Conservation (phyloP, 2,888 invertebrate species). For the Ormyrus nitidulus region DNA sequence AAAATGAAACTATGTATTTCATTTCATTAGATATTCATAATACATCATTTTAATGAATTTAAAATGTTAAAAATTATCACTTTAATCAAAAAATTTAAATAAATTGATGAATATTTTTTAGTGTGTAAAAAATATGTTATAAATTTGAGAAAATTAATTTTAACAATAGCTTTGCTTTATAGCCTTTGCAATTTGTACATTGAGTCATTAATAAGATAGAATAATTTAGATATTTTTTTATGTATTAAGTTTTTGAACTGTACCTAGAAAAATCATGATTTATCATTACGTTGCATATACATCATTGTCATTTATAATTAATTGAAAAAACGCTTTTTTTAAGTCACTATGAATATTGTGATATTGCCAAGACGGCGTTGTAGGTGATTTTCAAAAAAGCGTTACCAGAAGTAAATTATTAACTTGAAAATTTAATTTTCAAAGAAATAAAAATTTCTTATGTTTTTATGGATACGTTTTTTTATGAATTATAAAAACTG, state of each 20-base stretch:
- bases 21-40: too few species aligned
- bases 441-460: conserved; percentile 44
- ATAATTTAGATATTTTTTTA: conserved; percentile 29
- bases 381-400: conserved; percentile 35
- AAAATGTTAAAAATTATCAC: not conserved
- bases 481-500: conserved; percentile 34
- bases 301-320: conserved; percentile 48
- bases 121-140: not conserved
- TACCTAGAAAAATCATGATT: conserved; percentile 40
- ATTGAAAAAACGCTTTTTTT: conserved; percentile 22
- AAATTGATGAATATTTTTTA: not conserved
- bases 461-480: conserved; percentile 22
- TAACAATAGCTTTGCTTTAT: conserved; percentile 1
- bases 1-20: too few species aligned
- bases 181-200: conserved; percentile 22
- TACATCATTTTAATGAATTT: not conserved
- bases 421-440: conserved; percentile 18
- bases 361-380: conserved; percentile 37
- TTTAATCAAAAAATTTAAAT: not conserved
- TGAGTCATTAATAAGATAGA: conserved; percentile 19
- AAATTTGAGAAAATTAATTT: conserved; percentile 24
- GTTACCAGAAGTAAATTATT: conserved; percentile 38
- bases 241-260: conserved; percentile 31
- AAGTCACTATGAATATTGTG: conserved; percentile 44
- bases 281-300: conserved; percentile 35